Percentiles rank a stretch among this genome's conserved stretches.
Evolutionary conservation across 2,113 vertebrate species (phyloP).

Genomic region (Brachirus orientalis): DNA sequence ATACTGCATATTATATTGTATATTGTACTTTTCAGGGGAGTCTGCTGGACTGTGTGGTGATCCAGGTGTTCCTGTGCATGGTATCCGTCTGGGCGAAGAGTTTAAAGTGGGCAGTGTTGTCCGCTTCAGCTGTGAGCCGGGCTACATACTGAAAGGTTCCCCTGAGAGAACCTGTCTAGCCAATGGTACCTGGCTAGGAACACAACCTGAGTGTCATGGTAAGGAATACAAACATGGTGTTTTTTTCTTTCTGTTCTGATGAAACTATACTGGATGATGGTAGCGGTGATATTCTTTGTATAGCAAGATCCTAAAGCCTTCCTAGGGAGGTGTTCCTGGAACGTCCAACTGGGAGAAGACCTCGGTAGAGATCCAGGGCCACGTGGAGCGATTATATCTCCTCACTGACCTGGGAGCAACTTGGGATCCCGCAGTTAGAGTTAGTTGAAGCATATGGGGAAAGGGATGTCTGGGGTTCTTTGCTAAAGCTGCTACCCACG

Average conservation of each 20-base stretch:
- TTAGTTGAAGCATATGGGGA: too few species aligned
- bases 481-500: too few species aligned
- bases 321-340: too few species aligned
- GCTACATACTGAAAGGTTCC: conserved; percentile 89
- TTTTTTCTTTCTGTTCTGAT: neutral
- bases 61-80: conserved; percentile 90
- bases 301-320: too few species aligned
- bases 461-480: too few species aligned
- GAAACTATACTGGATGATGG: neutral
- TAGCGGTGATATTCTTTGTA: neutral
- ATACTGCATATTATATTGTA: neutral
- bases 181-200: conserved; percentile 90
- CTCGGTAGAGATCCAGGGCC: too few species aligned
- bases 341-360: too few species aligned
- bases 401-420: too few species aligned
- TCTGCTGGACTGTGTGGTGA: conserved; percentile 89
- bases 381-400: too few species aligned
- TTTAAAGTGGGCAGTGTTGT: conserved; percentile 85
- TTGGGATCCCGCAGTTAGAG: too few species aligned
- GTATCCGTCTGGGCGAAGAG: conserved; percentile 91
- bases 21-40: conserved; percentile 82
- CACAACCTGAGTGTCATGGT: conserved; percentile 95
- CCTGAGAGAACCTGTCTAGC: conserved; percentile 88
- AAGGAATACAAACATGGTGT: conserved; percentile 28
- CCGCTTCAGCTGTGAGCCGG: conserved; percentile 94